A percentile compares a stretch with the other conserved stretches of the same genome.
phyloP scores from a whole-genome alignment of 2,113 vertebrate genomes.

The Salvator merianae region DNA sequence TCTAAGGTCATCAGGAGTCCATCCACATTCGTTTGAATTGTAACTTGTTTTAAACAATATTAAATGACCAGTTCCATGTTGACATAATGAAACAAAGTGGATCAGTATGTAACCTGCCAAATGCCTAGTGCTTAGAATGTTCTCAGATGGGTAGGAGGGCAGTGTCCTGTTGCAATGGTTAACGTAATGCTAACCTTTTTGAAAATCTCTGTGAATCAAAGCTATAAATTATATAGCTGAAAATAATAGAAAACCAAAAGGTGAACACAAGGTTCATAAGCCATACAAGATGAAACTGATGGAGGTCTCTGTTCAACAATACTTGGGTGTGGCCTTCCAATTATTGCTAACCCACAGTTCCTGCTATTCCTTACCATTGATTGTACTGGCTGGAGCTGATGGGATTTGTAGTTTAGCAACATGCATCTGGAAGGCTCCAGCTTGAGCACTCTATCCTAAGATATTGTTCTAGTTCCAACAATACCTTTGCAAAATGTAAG shows the following conservation, averaged over 20 bases:
- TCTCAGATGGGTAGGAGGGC: too few species aligned
- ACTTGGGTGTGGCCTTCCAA: too few species aligned
- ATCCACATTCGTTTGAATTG: neutral
- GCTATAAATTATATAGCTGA: constrained; percentile 16
- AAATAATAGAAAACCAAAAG: constrained; percentile 26
- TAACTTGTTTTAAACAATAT: neutral
- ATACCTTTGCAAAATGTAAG: neutral
- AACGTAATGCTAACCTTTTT: neutral
- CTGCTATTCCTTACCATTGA: neutral
- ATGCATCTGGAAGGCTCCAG: too few species aligned
- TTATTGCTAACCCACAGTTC: too few species aligned
- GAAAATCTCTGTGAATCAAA: neutral
- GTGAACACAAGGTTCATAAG: constrained; percentile 31
- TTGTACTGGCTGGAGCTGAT: too few species aligned
- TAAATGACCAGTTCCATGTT: neutral
- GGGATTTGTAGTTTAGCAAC: too few species aligned
- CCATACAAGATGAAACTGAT: too few species aligned
- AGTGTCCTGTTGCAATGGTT: neutral
- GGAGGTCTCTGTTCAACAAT: too few species aligned
- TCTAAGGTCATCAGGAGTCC: accelerated
- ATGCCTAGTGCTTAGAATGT: too few species aligned
- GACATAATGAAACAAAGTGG: accelerated
- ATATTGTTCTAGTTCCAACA: neutral
- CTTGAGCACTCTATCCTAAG: too few species aligned
- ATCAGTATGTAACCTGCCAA: neutral